These are phyloP conservation scores for Coregonus ussuriensis DNA, from an alignment of 2,797 vertebrate genomes.

Conservation along the genomic window DNA sequence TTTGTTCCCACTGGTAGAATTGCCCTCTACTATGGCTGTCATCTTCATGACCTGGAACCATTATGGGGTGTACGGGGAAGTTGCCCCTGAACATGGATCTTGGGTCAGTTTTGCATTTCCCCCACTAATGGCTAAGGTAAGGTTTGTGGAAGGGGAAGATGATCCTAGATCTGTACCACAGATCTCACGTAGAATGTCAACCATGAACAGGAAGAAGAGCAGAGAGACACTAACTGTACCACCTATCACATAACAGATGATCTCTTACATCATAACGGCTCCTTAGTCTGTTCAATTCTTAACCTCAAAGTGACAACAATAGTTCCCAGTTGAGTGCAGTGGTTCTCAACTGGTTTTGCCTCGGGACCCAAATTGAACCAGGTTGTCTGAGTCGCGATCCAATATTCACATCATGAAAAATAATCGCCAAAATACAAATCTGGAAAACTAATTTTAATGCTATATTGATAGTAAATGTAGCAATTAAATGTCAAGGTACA, in stretches of 20 bases:
- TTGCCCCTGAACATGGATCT: not conserved
- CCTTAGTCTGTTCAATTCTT: not conserved
- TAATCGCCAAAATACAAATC: too few relatives aligned
- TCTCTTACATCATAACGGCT: too few relatives aligned
- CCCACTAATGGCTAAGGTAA: not conserved
- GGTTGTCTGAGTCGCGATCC: too few relatives aligned
- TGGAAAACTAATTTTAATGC: too few relatives aligned
- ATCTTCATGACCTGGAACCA: not conserved
- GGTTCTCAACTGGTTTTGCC: too few relatives aligned
- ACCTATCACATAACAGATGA: too few relatives aligned
- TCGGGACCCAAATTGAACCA: too few relatives aligned
- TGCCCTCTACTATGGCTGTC: not conserved
- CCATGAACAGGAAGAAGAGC: not conserved
- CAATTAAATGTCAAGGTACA: too few relatives aligned
- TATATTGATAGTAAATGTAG: too few relatives aligned
- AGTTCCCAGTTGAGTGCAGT: not conserved
- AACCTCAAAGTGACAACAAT: not conserved
- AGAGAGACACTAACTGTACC: not conserved
- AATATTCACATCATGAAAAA: too few relatives aligned
- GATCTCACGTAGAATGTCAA: not conserved
- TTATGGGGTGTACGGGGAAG: not conserved
- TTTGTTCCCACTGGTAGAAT: not conserved
- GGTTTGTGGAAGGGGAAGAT: not conserved
- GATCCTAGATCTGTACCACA: not conserved
- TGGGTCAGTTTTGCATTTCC: not conserved